Percentiles rank a stretch among this genome's conserved stretches.
phyloP scores from a whole-genome alignment of 2,797 vertebrate species.

The Heterohyrax brucei region DNA sequence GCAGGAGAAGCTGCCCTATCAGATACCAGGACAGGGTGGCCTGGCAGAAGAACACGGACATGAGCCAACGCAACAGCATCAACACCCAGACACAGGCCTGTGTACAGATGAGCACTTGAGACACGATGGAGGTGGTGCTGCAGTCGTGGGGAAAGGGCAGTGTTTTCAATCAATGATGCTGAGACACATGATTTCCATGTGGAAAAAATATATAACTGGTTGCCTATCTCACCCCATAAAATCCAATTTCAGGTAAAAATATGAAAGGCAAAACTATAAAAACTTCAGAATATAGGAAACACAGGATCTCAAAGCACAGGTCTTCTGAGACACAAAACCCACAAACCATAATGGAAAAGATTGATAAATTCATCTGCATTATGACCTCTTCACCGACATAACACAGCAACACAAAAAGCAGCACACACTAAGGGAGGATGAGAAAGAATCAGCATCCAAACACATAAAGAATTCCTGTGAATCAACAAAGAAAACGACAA shows the following conservation, averaged over 20 bases:
- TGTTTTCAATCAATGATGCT: neutral
- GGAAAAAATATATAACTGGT: neutral
- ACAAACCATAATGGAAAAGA: neutral
- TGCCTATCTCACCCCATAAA: neutral
- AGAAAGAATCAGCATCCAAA: slow-evolving; percentile 20
- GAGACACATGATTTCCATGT: neutral
- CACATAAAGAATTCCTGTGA: neutral
- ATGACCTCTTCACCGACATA: neutral
- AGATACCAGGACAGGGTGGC: neutral
- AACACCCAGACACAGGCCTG: neutral
- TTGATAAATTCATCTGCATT: neutral
- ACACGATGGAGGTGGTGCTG: neutral
- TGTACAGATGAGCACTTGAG: neutral
- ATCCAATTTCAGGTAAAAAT: neutral
- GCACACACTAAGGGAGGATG: neutral
- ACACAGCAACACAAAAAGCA: too few species aligned
- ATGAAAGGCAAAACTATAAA: neutral
- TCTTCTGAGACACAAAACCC: too few species aligned
- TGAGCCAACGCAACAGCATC: slow-evolving; percentile 1
- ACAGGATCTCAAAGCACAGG: too few species aligned
- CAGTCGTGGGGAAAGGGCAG: slow-evolving; percentile 4
- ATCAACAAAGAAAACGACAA: slow-evolving; percentile 12
- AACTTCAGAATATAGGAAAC: too few species aligned
- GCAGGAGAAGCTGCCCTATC: neutral
- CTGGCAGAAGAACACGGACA: neutral